These are phyloP conservation scores for Psophia crepitans DNA, from an alignment of 2,113 vertebrate species.

Conservation along the genomic window DNA sequence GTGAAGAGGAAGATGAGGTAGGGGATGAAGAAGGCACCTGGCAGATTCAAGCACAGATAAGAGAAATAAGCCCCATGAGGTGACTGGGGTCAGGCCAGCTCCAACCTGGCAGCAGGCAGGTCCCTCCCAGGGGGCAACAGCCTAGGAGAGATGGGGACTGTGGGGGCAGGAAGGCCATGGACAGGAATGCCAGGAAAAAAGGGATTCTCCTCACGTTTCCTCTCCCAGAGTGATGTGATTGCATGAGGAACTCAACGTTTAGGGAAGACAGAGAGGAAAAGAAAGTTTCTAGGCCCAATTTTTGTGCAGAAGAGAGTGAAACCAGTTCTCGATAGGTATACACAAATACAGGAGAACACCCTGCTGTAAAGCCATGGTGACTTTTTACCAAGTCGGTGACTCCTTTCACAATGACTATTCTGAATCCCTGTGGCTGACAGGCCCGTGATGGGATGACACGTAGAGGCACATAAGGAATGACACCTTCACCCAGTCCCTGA, in stretches of 20 bases:
- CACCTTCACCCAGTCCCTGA: not conserved
- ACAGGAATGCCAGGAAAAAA: not conserved
- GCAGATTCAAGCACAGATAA: not conserved
- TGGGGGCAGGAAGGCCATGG: accelerated
- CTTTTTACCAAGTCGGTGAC: not conserved
- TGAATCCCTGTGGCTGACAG: not conserved
- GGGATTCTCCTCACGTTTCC: not conserved
- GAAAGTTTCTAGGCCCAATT: not conserved
- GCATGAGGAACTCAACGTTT: not conserved
- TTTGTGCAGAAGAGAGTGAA: not conserved
- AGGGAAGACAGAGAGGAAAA: not conserved
- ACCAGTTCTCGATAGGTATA: not conserved
- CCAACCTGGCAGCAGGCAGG: not conserved
- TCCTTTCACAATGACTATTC: not conserved
- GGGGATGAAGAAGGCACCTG: slow-evolving; percentile 95
- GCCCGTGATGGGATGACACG: not conserved
- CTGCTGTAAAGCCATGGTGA: not conserved
- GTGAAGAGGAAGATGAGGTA: slow-evolving; percentile 95
- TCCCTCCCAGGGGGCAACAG: not conserved
- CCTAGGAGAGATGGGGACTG: not conserved
- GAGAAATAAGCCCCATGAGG: not conserved
- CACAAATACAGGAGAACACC: not conserved
- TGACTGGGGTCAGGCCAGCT: not conserved
- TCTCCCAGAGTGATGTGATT: not conserved
- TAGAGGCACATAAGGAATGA: not conserved